Evolutionary conservation across 2,888 invertebrate genomes (phyloP).

Genomic region (Brachyptera risi): DNA sequence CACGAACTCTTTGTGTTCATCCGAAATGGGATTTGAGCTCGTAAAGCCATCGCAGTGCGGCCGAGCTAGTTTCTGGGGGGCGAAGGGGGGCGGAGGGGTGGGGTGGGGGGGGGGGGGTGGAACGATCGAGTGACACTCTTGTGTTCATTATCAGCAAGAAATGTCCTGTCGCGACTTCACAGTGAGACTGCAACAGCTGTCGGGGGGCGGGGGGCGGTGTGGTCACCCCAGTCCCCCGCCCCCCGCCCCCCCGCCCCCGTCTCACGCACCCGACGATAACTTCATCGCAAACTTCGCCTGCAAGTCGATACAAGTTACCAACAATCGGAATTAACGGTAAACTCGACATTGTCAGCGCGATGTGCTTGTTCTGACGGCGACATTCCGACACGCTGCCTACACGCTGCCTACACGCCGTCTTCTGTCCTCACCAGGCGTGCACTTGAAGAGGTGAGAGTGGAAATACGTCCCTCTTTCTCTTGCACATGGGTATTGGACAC

Average conservation of each 20-base stretch:
- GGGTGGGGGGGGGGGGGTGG: constrained; percentile 7
- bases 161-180: constrained; percentile 20
- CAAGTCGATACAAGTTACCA: constrained; percentile 22
- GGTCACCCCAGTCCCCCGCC: constrained; percentile 16
- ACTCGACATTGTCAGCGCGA: constrained; percentile 3
- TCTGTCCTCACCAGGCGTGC: too few relatives aligned
- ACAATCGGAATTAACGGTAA: constrained; percentile 22
- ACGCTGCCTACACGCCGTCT: too few relatives aligned
- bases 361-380: neutral
- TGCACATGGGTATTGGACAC: too few relatives aligned
- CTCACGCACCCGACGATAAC: constrained; percentile 14
- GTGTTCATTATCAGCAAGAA: constrained; percentile 19
- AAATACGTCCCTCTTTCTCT: too few relatives aligned
- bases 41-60: neutral
- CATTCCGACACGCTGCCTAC: neutral
- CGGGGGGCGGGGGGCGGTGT: constrained; percentile 1
- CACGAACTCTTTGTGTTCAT: too few relatives aligned
- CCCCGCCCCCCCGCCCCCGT: constrained; percentile 2
- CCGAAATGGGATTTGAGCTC: too few relatives aligned
- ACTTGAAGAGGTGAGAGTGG: too few relatives aligned
- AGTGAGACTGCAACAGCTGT: constrained; percentile 26
- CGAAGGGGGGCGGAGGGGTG: neutral
- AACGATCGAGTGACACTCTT: constrained; percentile 25
- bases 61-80: neutral
- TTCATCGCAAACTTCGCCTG: constrained; percentile 20